Conservation (phyloP, 2,113 vertebrate species). For the Hippolais icterina region DNA sequence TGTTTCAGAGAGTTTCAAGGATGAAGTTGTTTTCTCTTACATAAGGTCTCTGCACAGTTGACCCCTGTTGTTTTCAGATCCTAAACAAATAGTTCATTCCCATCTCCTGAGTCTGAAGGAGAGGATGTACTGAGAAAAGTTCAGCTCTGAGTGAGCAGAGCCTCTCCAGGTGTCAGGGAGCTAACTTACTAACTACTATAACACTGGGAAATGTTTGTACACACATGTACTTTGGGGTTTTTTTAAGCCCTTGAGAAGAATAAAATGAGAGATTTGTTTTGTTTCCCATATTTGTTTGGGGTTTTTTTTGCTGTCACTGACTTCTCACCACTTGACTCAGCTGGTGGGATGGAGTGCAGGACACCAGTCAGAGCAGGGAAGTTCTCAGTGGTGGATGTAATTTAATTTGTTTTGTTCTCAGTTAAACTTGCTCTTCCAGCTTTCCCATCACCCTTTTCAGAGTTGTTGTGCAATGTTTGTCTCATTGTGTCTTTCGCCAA, state of each 20-base stretch:
- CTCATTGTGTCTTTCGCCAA: not conserved
- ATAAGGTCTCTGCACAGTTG: not conserved
- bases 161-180: not conserved
- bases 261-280: not conserved
- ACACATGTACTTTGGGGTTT: accelerated
- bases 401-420: not conserved
- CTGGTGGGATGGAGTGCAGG: not conserved
- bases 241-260: not conserved
- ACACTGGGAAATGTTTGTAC: not conserved
- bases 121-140: not conserved
- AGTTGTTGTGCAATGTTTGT: not conserved
- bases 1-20: not conserved
- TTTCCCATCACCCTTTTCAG: not conserved
- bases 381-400: not conserved
- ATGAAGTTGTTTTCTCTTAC: not conserved
- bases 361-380: not conserved
- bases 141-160: not conserved
- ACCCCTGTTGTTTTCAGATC: not conserved
- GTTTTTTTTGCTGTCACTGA: not conserved
- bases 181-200: not conserved
- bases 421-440: not conserved
- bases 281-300: not conserved
- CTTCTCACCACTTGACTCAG: not conserved
- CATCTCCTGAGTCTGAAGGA: not conserved
- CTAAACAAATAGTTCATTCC: not conserved